Percentiles rank a stretch among this genome's conserved stretches.
Evolutionary conservation across 35 echinoderm and acorn worm species (phyloP).

Genomic region (Hemicentrotus pulcherrimus): DNA sequence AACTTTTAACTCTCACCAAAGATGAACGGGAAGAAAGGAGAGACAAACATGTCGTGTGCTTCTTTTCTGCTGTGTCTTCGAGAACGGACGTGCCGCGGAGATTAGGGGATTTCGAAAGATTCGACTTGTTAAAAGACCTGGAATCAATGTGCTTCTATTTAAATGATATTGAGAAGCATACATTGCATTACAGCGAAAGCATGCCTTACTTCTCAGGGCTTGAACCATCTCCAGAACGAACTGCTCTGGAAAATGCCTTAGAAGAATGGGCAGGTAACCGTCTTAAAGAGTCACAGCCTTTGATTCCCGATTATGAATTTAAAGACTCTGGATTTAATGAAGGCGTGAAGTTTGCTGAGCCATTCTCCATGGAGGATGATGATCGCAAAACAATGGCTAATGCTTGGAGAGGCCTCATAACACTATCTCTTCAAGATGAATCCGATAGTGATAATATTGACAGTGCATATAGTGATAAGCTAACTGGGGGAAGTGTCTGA

Average conservation of each 20-base stretch:
- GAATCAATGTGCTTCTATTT: background rate
- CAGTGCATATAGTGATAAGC: background rate
- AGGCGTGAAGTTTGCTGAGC: background rate
- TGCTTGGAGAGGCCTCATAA: background rate
- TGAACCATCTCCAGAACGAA: background rate
- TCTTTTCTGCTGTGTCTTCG: background rate
- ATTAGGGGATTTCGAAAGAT: background rate
- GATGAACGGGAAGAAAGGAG: background rate
- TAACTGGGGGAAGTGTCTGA: background rate
- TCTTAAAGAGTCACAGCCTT: background rate
- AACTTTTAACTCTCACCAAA: background rate
- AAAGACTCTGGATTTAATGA: background rate
- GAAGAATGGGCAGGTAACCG: background rate
- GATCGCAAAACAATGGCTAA: background rate
- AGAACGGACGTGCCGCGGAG: background rate
- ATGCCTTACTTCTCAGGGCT: background rate
- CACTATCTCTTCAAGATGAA: background rate
- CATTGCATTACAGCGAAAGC: background rate
- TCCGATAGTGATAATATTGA: background rate
- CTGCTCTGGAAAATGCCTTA: background rate
- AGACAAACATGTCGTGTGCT: background rate
- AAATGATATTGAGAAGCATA: background rate
- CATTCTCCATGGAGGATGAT: background rate
- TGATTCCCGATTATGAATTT: no score
- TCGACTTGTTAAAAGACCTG: background rate